Percentiles rank a stretch among this genome's conserved stretches.
Evolutionary conservation across 2,113 vertebrate genomes (phyloP).

Genomic region (Sander lucioperca): DNA sequence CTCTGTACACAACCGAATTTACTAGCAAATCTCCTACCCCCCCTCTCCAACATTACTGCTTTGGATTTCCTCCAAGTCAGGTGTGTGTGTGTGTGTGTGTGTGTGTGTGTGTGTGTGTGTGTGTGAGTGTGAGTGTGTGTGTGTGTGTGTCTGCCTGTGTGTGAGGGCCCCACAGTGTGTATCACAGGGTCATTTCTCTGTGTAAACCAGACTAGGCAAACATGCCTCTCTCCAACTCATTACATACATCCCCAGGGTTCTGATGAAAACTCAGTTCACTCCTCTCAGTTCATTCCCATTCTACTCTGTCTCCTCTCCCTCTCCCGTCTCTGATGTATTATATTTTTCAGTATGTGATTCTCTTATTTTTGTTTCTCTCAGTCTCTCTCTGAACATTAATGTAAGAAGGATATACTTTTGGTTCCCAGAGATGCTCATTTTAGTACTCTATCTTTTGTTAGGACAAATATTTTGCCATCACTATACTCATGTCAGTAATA

Average conservation of each 20-base stretch:
- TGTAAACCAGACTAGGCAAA: constrained; percentile 69
- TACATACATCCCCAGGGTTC: constrained; percentile 62
- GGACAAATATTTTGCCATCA: constrained; percentile 9
- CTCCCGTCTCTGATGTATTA: constrained; percentile 20
- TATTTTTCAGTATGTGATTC: constrained; percentile 25
- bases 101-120: background rate
- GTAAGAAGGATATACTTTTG: background rate
- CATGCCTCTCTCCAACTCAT: constrained; percentile 67
- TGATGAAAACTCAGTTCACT: constrained; percentile 48
- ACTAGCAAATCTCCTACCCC: background rate
- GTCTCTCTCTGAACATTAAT: constrained; percentile 12
- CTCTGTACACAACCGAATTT: background rate
- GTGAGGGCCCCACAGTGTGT: constrained; percentile 30
- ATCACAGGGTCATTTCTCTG: constrained; percentile 68
- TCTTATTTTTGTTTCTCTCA: constrained; percentile 19
- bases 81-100: background rate
- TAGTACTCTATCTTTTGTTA: constrained; percentile 3
- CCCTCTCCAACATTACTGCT: constrained; percentile 1
- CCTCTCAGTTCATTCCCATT: constrained; percentile 20
- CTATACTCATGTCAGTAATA: constrained; percentile 11
- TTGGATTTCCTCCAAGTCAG: constrained; percentile 17
- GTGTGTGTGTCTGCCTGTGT: background rate
- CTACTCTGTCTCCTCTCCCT: constrained; percentile 5
- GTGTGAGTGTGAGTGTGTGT: background rate
- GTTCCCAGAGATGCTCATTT: constrained; percentile 11